Evolutionary conservation across 1,140 invertebrate genomes (phyloP).

Genomic region (Globodera rostochiensis): DNA sequence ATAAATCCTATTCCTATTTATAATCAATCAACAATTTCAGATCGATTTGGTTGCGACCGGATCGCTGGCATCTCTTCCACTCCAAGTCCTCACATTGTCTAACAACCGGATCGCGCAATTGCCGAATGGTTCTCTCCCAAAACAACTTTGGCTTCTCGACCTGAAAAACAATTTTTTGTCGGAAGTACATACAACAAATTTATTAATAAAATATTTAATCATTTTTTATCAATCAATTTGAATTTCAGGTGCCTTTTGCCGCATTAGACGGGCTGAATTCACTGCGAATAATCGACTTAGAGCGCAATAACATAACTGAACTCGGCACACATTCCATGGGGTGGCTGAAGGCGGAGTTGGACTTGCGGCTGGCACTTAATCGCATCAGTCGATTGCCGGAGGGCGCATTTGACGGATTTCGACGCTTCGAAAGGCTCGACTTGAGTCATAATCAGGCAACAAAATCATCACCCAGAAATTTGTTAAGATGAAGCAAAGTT

Average conservation of each 20-base stretch:
- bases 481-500: not conserved
- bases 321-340: conserved; percentile 35
- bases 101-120: conserved; percentile 43
- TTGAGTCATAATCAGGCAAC: conserved; percentile 50
- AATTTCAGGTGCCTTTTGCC: conserved; percentile 46
- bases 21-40: conserved; percentile 34
- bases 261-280: conserved; percentile 33
- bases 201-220: conserved; percentile 7
- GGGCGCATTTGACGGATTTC: conserved; percentile 42
- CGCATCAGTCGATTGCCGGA: conserved; percentile 30
- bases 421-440: conserved; percentile 37
- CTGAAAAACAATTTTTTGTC: conserved; percentile 45
- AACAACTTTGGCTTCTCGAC: conserved; percentile 43
- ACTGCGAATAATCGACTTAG: conserved; percentile 42
- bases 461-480: not conserved
- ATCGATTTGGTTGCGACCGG: conserved; percentile 29
- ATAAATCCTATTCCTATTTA: too few relatives aligned
- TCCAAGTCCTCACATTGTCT: conserved; percentile 51
- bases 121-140: conserved; percentile 40
- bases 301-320: conserved; percentile 49
- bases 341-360: conserved; percentile 30
- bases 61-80: conserved; percentile 31
- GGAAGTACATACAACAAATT: conserved; percentile 26
- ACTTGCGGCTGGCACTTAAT: conserved; percentile 42
- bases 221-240: not conserved